A percentile compares a stretch with the other conserved stretches of the same genome.
Conservation (phyloP, 1,140 invertebrate species). For the Euschistus heros region DNA sequence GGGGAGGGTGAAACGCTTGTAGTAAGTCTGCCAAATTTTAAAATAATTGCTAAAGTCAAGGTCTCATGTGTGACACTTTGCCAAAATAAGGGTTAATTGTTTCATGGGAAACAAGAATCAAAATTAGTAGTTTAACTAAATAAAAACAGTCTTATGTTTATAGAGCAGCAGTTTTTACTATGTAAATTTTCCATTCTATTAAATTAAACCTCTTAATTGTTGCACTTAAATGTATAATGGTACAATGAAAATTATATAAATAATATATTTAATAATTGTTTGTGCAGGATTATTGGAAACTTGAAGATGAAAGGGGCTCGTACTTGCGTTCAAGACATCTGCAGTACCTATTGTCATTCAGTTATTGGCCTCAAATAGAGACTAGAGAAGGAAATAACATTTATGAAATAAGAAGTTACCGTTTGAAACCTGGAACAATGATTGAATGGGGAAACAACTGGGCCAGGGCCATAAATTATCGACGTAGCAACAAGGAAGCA, state of each 20-base stretch:
- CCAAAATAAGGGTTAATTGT: too few relatives aligned
- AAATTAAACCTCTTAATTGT: not conserved
- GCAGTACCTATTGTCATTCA: constrained; percentile 84
- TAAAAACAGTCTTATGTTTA: too few relatives aligned
- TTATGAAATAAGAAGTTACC: constrained; percentile 85
- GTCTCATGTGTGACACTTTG: too few relatives aligned
- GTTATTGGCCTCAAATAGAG: constrained; percentile 74
- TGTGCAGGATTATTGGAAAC: constrained; percentile 60
- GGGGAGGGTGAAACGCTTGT: too few relatives aligned
- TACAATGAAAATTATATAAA: not conserved
- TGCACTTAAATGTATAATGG: not conserved
- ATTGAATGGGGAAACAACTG: constrained; percentile 99
- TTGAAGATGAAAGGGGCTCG: constrained; percentile 70
- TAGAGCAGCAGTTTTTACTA: too few relatives aligned
- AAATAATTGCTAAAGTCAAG: too few relatives aligned
- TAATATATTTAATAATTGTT: constrained; percentile 17
- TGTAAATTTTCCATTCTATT: not conserved
- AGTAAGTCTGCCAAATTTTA: too few relatives aligned
- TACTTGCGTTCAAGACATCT: constrained; percentile 79
- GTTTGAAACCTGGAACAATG: constrained; percentile 91
- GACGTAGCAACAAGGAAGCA: constrained; percentile 83
- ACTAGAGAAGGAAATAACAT: constrained; percentile 65
- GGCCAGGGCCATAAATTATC: constrained; percentile 86
- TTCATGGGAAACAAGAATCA: too few relatives aligned
- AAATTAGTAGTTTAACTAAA: too few relatives aligned